Conservation (phyloP, 2,888 invertebrate species). For the Augiades crinisus region DNA sequence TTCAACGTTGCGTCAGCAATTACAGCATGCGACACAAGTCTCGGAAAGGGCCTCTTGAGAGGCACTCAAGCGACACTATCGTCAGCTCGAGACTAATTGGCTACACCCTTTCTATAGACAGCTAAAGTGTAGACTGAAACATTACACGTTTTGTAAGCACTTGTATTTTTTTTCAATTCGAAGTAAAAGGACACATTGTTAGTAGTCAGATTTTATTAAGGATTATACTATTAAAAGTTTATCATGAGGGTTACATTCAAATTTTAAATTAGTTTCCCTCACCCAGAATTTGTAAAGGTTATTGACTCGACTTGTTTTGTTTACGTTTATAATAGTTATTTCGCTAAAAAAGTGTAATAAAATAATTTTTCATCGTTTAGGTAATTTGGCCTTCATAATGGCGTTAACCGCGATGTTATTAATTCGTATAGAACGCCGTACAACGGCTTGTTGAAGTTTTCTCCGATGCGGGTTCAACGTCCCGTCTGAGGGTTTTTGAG, state of each 20-base stretch:
- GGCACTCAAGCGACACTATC: slow-evolving; percentile 4
- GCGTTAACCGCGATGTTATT: slow-evolving; percentile 10
- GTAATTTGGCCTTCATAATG: background rate
- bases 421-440: background rate
- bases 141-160: background rate
- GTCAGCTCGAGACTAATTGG: slow-evolving; percentile 17
- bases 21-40: slow-evolving; percentile 12
- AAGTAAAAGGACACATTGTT: too few relatives aligned
- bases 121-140: background rate
- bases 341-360: background rate
- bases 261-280: too few relatives aligned
- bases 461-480: slow-evolving; percentile 7
- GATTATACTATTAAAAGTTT: too few relatives aligned
- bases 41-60: slow-evolving; percentile 5
- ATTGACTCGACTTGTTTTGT: background rate
- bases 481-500: slow-evolving; percentile 4
- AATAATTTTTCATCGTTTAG: background rate
- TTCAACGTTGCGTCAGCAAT: slow-evolving; percentile 16
- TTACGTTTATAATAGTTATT: background rate
- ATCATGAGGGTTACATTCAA: too few relatives aligned
- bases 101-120: slow-evolving; percentile 2
- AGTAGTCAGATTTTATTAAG: too few relatives aligned
- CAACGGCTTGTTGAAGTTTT: slow-evolving; percentile 7
- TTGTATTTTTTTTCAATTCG: background rate
- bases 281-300: too few relatives aligned